Conservation (phyloP, 2,888 invertebrate genomes). For the Platypus cylindrus region DNA sequence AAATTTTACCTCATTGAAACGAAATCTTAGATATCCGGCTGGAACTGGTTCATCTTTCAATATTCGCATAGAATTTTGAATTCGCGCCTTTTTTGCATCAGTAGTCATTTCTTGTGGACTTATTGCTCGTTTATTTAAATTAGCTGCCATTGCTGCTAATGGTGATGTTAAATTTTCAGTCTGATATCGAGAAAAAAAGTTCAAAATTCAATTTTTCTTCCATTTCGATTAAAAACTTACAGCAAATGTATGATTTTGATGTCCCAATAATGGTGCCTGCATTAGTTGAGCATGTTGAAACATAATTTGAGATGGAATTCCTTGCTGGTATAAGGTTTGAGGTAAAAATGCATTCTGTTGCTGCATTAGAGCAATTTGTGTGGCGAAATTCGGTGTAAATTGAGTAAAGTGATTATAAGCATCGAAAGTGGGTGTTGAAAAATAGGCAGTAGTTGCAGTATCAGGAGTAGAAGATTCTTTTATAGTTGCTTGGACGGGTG, state of each 20-base stretch:
- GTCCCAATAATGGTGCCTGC: conserved; percentile 30
- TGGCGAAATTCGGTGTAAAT: conserved; percentile 32
- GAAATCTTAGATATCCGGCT: conserved; percentile 74
- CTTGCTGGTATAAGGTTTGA: conserved; percentile 31
- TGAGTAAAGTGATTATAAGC: conserved; percentile 33
- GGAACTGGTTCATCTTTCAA: conserved; percentile 84
- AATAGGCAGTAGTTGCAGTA: conserved; percentile 17
- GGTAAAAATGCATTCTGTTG: conserved; percentile 33
- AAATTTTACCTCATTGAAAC: conserved; percentile 29
- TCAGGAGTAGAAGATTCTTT: conserved; percentile 13
- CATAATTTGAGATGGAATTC: conserved; percentile 31
- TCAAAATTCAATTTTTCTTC: neutral
- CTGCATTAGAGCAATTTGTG: conserved; percentile 34
- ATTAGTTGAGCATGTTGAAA: conserved; percentile 33
- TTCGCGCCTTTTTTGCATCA: conserved; percentile 49
- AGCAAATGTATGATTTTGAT: conserved; percentile 20
- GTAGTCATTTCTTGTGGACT: conserved; percentile 40
- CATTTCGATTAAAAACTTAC: conserved; percentile 8
- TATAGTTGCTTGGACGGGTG: conserved; percentile 8
- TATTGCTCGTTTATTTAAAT: conserved; percentile 39
- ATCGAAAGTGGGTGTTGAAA: conserved; percentile 31
- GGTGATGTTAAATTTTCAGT: conserved; percentile 35
- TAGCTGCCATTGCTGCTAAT: conserved; percentile 41
- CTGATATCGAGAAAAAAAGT: conserved; percentile 18
- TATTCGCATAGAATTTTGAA: conserved; percentile 58